Percentiles rank a stretch among this genome's conserved stretches.
Conservation (phyloP, 37 sponge, comb jelly and placozoan species). For the Halichondria panicea region DNA sequence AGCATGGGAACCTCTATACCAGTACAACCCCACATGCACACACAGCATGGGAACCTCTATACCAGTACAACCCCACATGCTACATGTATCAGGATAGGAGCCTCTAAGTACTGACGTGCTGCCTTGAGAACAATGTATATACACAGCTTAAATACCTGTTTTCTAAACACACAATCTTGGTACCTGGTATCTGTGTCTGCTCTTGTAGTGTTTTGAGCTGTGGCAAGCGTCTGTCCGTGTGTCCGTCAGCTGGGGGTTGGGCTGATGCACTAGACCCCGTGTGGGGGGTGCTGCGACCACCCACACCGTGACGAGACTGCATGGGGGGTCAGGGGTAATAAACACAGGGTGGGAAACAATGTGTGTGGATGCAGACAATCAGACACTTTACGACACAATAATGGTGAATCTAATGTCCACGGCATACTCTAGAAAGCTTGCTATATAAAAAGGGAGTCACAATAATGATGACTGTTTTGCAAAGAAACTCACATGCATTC, state of each 20-base stretch:
- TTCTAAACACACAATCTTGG: too few species aligned
- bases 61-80: too few species aligned
- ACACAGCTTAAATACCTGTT: too few species aligned
- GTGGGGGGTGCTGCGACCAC: background rate
- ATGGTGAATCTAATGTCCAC: background rate
- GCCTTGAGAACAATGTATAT: too few species aligned
- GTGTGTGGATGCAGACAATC: constrained; percentile 7
- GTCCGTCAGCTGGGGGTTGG: background rate
- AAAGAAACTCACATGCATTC: constrained; percentile 35
- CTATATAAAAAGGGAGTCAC: background rate
- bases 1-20: too few species aligned
- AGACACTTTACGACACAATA: background rate
- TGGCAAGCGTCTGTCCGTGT: constrained; percentile 44
- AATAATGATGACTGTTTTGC: background rate
- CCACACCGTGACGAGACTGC: background rate
- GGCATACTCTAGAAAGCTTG: background rate
- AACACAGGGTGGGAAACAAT: background rate
- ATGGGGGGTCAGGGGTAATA: constrained; percentile 14
- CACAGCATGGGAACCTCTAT: too few species aligned
- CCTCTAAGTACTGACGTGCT: too few species aligned
- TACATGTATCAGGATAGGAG: too few species aligned
- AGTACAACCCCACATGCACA: too few species aligned
- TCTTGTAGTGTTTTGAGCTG: constrained; percentile 47
- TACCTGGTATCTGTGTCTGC: too few species aligned
- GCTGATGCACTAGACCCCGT: background rate